Conservation (phyloP, 23 tunicate species). For the Styela plicata region DNA sequence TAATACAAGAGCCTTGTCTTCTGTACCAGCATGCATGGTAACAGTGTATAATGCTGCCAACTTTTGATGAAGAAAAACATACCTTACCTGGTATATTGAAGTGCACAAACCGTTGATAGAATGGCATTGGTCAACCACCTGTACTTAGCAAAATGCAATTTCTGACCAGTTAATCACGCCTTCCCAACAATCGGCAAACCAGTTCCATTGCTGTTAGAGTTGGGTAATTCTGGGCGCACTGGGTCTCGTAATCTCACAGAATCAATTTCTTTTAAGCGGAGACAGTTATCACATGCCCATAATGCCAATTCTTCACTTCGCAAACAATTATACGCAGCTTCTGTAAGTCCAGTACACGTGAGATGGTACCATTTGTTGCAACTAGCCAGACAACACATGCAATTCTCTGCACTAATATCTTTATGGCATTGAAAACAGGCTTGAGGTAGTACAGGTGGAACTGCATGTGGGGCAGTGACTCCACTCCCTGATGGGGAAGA, state of each 20-base stretch:
- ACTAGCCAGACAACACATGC: conserved; percentile 78
- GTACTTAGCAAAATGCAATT: too few species aligned
- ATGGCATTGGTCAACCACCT: too few species aligned
- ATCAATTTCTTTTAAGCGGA: conserved; percentile 61
- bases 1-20: too few species aligned
- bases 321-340: conserved; percentile 52
- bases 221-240: background rate
- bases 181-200: background rate
- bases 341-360: conserved; percentile 75
- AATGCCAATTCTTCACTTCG: conserved; percentile 73
- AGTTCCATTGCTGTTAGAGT: background rate
- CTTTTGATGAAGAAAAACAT: too few species aligned
- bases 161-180: too few species aligned
- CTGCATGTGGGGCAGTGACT: conserved; percentile 40
- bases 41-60: too few species aligned
- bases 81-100: too few species aligned
- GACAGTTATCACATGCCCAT: conserved; percentile 85
- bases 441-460: conserved; percentile 51
- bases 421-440: conserved; percentile 43
- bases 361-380: conserved; percentile 80
- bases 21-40: too few species aligned
- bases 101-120: too few species aligned
- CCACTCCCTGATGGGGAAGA: background rate
- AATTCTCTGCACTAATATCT: conserved; percentile 51
- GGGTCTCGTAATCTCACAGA: conserved; percentile 48